These are phyloP conservation scores for Amphiduros pacificus DNA, from an alignment of 2,888 invertebrate species.

Conservation along the genomic window DNA sequence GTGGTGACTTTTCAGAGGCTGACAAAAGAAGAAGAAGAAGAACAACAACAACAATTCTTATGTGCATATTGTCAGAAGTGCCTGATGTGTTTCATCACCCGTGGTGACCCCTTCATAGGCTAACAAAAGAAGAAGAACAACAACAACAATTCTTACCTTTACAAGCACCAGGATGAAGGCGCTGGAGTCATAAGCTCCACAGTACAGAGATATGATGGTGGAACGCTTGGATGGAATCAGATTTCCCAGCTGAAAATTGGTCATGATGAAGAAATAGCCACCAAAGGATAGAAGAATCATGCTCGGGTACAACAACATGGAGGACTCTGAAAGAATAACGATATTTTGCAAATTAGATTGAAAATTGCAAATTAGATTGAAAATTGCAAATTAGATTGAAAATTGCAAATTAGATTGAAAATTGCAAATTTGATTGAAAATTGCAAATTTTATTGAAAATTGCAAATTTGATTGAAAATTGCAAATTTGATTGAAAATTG, in stretches of 20 bases:
- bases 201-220: constrained; percentile 33
- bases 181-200: constrained; percentile 35
- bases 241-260: constrained; percentile 33
- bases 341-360: not conserved
- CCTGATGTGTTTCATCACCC: too few relatives aligned
- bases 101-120: not conserved
- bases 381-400: too few relatives aligned
- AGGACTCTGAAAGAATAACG: not conserved
- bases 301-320: constrained; percentile 27
- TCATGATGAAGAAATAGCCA: constrained; percentile 31
- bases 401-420: too few relatives aligned
- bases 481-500: too few relatives aligned
- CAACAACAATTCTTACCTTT: constrained; percentile 24
- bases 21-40: too few relatives aligned
- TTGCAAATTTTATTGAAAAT: too few relatives aligned
- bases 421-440: too few relatives aligned
- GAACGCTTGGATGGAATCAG: constrained; percentile 31
- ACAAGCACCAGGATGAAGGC: constrained; percentile 29
- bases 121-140: not conserved
- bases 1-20: too few relatives aligned
- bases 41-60: too few relatives aligned
- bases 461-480: too few relatives aligned
- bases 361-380: too few relatives aligned
- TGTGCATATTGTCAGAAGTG: too few relatives aligned
- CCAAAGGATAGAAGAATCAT: constrained; percentile 30